Percentiles rank a stretch among this genome's conserved stretches.
These are phyloP conservation scores for Hirtodrosophila duncani DNA, from an alignment of 2,888 invertebrate species.

Conservation along the genomic window DNA sequence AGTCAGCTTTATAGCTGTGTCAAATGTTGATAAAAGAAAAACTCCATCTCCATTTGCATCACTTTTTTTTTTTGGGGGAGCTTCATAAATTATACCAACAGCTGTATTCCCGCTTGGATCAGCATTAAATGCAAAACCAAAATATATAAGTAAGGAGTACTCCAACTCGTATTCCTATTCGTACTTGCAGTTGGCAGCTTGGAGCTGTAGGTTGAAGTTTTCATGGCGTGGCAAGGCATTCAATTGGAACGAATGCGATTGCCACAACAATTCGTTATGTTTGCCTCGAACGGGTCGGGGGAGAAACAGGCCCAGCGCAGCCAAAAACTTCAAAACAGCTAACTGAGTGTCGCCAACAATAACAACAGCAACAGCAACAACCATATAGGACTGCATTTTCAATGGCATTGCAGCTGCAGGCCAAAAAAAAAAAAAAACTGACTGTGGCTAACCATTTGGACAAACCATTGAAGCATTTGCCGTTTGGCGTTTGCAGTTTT, in stretches of 20 bases:
- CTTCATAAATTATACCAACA: no score
- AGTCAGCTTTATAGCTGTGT: no score
- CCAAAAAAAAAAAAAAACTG: no score
- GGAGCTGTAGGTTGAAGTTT: constrained; percentile 27
- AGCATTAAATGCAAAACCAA: constrained; percentile 55
- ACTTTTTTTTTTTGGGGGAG: no score
- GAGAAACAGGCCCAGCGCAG: constrained; percentile 15
- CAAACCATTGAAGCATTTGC: constrained; percentile 43
- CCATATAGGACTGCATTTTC: constrained; percentile 44
- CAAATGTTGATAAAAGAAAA: no score
- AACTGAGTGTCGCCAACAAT: constrained; percentile 52
- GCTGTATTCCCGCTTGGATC: constrained; percentile 44
- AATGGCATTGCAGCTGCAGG: constrained; percentile 69
- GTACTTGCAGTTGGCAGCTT: constrained; percentile 25
- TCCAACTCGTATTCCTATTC: no score
- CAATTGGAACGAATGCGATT: constrained; percentile 77
- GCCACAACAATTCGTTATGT: constrained; percentile 73
- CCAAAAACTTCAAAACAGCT: constrained; percentile 42
- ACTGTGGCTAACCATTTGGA: constrained; percentile 47
- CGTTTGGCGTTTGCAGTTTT: constrained; percentile 23
- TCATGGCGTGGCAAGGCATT: constrained; percentile 63
- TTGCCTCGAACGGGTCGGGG: constrained; percentile 46
- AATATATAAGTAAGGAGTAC: no score
- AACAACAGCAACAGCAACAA: constrained; percentile 25
- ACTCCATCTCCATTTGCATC: no score